Percentiles rank a stretch among this genome's conserved stretches.
Conservation (phyloP, 2,888 invertebrate species). For the Drosophila melanosoma region DNA sequence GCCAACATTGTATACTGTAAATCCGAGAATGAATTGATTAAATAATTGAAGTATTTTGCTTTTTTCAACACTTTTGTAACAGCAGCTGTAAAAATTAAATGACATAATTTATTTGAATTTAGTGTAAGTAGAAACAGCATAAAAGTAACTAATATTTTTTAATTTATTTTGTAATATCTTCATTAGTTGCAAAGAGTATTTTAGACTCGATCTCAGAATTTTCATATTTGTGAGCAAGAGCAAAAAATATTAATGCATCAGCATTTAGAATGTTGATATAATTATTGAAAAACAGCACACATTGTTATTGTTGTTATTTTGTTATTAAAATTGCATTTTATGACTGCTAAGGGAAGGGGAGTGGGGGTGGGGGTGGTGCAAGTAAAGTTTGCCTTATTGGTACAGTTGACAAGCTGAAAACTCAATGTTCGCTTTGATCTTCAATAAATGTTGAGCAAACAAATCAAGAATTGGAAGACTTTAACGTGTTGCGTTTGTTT, state of each 20-base stretch:
- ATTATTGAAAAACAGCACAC: conserved; percentile 46
- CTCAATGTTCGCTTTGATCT: conserved; percentile 68
- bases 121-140: neutral
- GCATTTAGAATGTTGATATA: conserved; percentile 58
- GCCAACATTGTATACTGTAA: conserved; percentile 21
- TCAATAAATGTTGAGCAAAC: conserved; percentile 74
- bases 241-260: conserved; percentile 18
- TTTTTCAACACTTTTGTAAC: neutral
- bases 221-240: neutral
- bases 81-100: neutral
- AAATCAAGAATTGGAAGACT: conserved; percentile 64
- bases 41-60: neutral
- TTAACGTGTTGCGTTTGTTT: conserved; percentile 50
- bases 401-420: conserved; percentile 59
- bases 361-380: neutral
- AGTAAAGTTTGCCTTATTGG: neutral
- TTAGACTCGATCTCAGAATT: neutral
- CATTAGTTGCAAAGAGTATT: neutral
- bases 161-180: neutral
- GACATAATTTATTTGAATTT: neutral
- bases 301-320: conserved; percentile 43
- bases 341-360: accelerated
- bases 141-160: neutral
- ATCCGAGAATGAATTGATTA: neutral
- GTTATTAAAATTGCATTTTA: conserved; percentile 2